Conservation (phyloP, 1,140 invertebrate species). For the Planococcus citri region DNA sequence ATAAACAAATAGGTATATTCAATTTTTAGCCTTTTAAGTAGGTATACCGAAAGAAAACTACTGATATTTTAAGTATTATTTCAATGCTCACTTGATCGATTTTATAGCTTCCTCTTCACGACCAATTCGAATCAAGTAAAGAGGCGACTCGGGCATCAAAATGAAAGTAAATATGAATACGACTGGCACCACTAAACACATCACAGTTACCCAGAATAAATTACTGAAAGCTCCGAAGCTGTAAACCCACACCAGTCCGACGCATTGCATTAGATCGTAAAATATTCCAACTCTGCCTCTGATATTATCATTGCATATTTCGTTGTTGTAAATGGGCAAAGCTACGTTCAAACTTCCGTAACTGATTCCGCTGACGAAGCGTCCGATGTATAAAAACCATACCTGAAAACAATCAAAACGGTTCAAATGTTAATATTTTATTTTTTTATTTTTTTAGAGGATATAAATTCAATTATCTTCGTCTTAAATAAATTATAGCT, state of each 20-base stretch:
- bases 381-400: conserved; percentile 39
- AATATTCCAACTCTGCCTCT: conserved; percentile 44
- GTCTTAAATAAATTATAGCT: too few species aligned
- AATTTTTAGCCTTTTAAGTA: not conserved
- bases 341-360: conserved; percentile 49
- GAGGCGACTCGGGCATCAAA: conserved; percentile 39
- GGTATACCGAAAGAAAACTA: not conserved
- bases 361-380: conserved; percentile 49
- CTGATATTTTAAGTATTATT: not conserved
- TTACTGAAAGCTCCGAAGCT: conserved; percentile 36
- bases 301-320: conserved; percentile 37
- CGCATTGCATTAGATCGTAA: conserved; percentile 42
- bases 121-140: conserved; percentile 28
- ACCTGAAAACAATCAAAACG: conserved; percentile 25
- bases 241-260: conserved; percentile 44
- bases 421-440: not conserved
- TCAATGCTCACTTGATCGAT: conserved; percentile 31
- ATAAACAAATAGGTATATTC: not conserved
- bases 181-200: conserved; percentile 34
- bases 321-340: conserved; percentile 41
- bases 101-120: conserved; percentile 25
- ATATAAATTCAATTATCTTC: too few species aligned
- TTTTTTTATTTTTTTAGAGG: not conserved
- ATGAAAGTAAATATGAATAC: conserved; percentile 37
- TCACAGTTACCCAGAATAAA: conserved; percentile 35